These are phyloP conservation scores for Julus scandinavius DNA, from an alignment of 2,888 invertebrate species.

Conservation along the genomic window DNA sequence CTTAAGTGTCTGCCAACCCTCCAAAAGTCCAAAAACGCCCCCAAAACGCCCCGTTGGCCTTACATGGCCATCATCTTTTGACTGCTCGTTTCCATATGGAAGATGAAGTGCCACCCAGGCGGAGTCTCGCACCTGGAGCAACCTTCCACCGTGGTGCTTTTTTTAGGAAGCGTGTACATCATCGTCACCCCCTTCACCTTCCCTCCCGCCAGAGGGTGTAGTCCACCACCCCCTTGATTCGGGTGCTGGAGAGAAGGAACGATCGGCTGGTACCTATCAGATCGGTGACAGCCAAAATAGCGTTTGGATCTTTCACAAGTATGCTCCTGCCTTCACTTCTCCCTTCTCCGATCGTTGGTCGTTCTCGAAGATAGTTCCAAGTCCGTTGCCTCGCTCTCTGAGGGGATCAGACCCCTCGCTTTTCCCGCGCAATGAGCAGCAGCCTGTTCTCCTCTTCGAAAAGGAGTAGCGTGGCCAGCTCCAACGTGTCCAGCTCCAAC, in stretches of 20 bases:
- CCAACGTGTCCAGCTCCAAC: constrained; percentile 18
- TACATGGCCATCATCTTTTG: constrained; percentile 24
- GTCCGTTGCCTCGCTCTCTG: background rate
- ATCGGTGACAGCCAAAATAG: constrained; percentile 50
- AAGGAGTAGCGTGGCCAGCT: constrained; percentile 49
- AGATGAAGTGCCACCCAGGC: background rate
- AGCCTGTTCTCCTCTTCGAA: constrained; percentile 45
- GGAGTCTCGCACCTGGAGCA: constrained; percentile 37
- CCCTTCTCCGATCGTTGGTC: constrained; percentile 17
- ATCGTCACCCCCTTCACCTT: background rate
- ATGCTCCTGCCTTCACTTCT: constrained; percentile 51
- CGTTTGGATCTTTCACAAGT: constrained; percentile 50
- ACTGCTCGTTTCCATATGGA: background rate
- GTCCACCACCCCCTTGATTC: background rate
- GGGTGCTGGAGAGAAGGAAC: background rate
- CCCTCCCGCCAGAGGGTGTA: background rate
- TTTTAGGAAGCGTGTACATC: background rate
- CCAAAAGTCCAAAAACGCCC: background rate
- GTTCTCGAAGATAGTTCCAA: constrained; percentile 31
- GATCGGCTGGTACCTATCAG: constrained; percentile 45
- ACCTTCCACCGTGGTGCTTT: background rate
- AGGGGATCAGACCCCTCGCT: background rate
- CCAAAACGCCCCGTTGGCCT: constrained; percentile 20
- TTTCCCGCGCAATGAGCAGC: constrained; percentile 39
- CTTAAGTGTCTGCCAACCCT: background rate